These are phyloP conservation scores for Laothoe populi DNA, from an alignment of 2,888 invertebrate genomes.

Conservation along the genomic window DNA sequence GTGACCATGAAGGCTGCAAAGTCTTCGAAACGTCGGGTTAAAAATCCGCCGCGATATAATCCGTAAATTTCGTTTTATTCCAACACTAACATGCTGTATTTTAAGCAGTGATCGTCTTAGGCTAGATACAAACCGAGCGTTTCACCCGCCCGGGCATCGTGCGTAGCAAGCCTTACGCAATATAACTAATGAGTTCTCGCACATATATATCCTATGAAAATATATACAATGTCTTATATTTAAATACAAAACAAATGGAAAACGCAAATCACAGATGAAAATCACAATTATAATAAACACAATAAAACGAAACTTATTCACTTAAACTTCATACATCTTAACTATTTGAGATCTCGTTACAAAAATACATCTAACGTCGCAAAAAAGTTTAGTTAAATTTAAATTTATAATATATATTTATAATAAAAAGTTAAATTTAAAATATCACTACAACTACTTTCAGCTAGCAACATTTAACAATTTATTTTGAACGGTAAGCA, in stretches of 20 bases:
- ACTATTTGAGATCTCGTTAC: conserved; percentile 69
- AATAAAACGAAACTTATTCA: conserved; percentile 44
- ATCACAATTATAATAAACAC: conserved; percentile 74
- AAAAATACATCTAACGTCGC: conserved; percentile 61
- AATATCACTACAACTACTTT: conserved; percentile 61
- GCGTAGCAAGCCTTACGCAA: conserved; percentile 28
- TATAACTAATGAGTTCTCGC: conserved; percentile 36
- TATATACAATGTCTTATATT: conserved; percentile 49
- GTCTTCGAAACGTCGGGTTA: too few relatives aligned
- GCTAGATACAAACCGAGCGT: conserved; percentile 36
- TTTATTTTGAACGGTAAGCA: conserved; percentile 75
- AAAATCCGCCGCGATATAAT: too few relatives aligned
- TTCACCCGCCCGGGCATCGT: conserved; percentile 4
- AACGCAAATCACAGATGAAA: conserved; percentile 46
- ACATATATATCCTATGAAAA: conserved; percentile 54
- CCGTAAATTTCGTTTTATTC: too few relatives aligned
- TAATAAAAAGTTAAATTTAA: too few relatives aligned
- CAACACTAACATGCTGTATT: conserved; percentile 48
- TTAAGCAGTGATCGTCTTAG: conserved; percentile 51
- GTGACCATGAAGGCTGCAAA: too few relatives aligned
- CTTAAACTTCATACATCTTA: conserved; percentile 51
- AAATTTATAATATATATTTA: too few relatives aligned
- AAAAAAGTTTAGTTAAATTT: too few relatives aligned
- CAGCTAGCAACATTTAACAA: conserved; percentile 78
- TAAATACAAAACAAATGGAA: conserved; percentile 47